Percentiles rank a stretch among this genome's conserved stretches.
phyloP scores from a whole-genome alignment of 2,113 vertebrate genomes.

The Pachyramphus minor region DNA sequence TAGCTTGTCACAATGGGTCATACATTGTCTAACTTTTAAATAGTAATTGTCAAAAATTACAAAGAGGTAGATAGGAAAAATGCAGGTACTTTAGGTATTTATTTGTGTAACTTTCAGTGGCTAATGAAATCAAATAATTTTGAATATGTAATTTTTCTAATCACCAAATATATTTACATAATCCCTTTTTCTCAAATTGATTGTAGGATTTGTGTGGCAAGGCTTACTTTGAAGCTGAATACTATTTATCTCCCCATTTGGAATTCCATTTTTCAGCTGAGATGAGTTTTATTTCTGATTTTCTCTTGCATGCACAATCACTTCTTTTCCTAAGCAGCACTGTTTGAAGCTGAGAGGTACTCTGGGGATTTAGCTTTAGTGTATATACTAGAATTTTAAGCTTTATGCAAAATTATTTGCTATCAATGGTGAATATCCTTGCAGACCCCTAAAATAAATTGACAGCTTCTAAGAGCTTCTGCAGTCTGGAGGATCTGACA shows the following conservation, averaged over 20 bases:
- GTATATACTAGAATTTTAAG: conserved; percentile 36
- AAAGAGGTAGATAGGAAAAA: background rate
- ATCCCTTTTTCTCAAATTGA: conserved; percentile 42
- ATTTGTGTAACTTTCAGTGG: conserved; percentile 21
- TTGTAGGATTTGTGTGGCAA: conserved; percentile 51
- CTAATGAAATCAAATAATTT: conserved; percentile 47
- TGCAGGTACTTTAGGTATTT: background rate
- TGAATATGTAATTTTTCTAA: conserved; percentile 55
- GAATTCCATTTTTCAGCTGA: conserved; percentile 28
- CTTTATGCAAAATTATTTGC: conserved; percentile 58
- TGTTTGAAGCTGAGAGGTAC: conserved; percentile 28
- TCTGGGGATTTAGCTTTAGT: conserved; percentile 42
- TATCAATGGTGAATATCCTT: conserved; percentile 10
- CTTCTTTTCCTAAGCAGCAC: conserved; percentile 27
- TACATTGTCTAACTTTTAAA: background rate
- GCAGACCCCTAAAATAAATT: conserved; percentile 18
- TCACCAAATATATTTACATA: conserved; percentile 56
- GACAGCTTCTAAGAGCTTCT: background rate
- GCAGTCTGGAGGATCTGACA: background rate
- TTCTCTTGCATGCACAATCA: conserved; percentile 37
- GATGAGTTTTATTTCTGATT: conserved; percentile 33
- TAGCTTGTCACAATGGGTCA: background rate
- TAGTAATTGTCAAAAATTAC: background rate
- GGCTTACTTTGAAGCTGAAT: conserved; percentile 40
- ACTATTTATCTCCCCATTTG: conserved; percentile 56